A percentile compares a stretch with the other conserved stretches of the same genome.
Evolutionary conservation across 2,797 vertebrate genomes (phyloP).

Genomic region (Lemur catta): DNA sequence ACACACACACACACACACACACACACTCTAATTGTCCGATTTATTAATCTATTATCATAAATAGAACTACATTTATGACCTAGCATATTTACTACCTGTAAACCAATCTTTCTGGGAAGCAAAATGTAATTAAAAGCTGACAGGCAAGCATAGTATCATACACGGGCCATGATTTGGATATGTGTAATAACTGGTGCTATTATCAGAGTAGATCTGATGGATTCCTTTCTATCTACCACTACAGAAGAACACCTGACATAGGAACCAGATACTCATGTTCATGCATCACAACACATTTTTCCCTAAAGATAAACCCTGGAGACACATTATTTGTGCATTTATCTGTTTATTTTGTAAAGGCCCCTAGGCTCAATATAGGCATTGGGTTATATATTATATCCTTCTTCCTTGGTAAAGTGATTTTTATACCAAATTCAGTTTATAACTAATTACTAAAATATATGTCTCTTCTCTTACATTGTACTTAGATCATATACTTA

Average conservation of each 20-base stretch:
- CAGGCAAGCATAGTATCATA: neutral
- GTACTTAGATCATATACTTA: neutral
- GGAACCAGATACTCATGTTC: neutral
- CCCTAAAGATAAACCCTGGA: neutral
- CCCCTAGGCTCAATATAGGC: neutral
- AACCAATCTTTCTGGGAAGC: neutral
- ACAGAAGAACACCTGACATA: neutral
- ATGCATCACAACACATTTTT: neutral
- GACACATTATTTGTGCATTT: neutral
- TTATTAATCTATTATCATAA: neutral
- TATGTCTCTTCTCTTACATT: conserved; percentile 17
- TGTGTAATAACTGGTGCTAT: neutral
- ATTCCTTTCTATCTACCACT: neutral
- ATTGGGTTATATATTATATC: neutral
- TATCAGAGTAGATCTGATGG: neutral
- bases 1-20: neutral
- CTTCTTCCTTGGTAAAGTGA: neutral
- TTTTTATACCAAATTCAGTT: conserved; percentile 27
- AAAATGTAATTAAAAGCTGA: conserved; percentile 6
- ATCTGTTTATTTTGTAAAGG: neutral
- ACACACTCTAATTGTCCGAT: neutral
- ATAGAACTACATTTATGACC: neutral
- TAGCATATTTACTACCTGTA: neutral
- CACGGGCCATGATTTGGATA: neutral
- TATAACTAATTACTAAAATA: neutral